phyloP scores from a whole-genome alignment of 2,888 invertebrate genomes.

The Alitta virens region DNA sequence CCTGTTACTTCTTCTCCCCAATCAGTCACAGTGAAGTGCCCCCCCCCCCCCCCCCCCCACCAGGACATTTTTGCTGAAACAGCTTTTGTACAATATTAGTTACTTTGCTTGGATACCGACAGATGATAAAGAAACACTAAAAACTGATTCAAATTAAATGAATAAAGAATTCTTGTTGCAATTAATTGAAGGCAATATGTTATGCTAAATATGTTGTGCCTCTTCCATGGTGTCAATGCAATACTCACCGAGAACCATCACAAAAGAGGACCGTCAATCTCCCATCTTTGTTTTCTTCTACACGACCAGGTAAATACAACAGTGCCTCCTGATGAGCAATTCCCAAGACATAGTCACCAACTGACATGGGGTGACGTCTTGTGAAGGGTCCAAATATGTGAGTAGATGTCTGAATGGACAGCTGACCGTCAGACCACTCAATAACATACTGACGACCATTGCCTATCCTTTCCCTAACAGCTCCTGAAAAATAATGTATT shows the following conservation, averaged over 20 bases:
- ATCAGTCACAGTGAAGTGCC: too few species aligned
- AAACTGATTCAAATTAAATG: background rate
- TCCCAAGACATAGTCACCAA: slow-evolving; percentile 39
- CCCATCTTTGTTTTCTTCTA: slow-evolving; percentile 15
- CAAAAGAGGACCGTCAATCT: slow-evolving; percentile 36
- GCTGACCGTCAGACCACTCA: slow-evolving; percentile 43
- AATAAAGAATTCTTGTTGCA: background rate
- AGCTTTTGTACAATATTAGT: too few species aligned
- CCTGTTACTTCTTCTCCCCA: too few species aligned
- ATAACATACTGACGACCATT: slow-evolving; percentile 42
- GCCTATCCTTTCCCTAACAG: slow-evolving; percentile 38
- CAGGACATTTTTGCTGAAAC: too few species aligned
- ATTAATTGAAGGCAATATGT: background rate
- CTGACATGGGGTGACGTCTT: slow-evolving; percentile 32
- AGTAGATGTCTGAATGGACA: slow-evolving; percentile 36
- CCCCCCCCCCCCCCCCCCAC: too few species aligned
- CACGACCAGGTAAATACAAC: slow-evolving; percentile 40
- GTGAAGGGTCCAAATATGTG: slow-evolving; percentile 50
- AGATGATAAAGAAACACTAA: background rate
- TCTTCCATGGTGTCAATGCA: background rate
- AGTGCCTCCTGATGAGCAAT: slow-evolving; percentile 30
- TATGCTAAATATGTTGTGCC: background rate
- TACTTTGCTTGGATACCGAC: too few species aligned
- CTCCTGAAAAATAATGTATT: slow-evolving; percentile 33
- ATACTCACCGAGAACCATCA: slow-evolving; percentile 33